Evolutionary conservation across 2,888 invertebrate species (phyloP).

Genomic region (Drosophila mercatorum): DNA sequence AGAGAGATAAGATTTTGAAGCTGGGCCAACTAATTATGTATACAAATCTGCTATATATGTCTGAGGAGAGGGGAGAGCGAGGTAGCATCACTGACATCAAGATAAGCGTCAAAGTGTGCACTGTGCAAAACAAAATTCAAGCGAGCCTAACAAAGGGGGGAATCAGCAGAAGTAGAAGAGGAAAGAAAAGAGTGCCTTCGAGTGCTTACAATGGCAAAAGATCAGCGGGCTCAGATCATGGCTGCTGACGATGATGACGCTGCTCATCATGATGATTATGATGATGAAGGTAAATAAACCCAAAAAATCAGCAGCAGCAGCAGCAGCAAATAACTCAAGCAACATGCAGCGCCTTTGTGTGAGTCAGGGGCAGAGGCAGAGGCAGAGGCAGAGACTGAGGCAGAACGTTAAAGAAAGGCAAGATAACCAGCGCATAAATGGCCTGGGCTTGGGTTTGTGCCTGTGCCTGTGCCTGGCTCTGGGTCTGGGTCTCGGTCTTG

Average conservation of each 20-base stretch:
- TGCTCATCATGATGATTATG: constrained; percentile 23
- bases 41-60: constrained; percentile 8
- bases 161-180: no score
- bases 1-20: constrained; percentile 9
- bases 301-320: constrained; percentile 45
- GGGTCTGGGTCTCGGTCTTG: constrained; percentile 31
- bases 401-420: constrained; percentile 59
- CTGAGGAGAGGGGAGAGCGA: neutral
- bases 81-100: constrained; percentile 45
- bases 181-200: constrained; percentile 2
- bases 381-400: constrained; percentile 40
- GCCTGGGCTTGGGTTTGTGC: constrained; percentile 32
- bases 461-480: constrained; percentile 22
- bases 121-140: constrained; percentile 48
- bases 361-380: constrained; percentile 40
- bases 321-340: constrained; percentile 29
- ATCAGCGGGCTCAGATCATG: constrained; percentile 58
- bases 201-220: constrained; percentile 58
- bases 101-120: constrained; percentile 63
- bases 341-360: constrained; percentile 64
- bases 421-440: constrained; percentile 70
- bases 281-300: constrained; percentile 67
- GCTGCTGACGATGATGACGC: constrained; percentile 23
- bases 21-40: constrained; percentile 39
- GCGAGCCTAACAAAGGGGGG: constrained; percentile 24